Percentiles rank a stretch among this genome's conserved stretches.
Evolutionary conservation across 2,888 invertebrate species (phyloP).

Genomic region (Leptinotarsa tumamoca): DNA sequence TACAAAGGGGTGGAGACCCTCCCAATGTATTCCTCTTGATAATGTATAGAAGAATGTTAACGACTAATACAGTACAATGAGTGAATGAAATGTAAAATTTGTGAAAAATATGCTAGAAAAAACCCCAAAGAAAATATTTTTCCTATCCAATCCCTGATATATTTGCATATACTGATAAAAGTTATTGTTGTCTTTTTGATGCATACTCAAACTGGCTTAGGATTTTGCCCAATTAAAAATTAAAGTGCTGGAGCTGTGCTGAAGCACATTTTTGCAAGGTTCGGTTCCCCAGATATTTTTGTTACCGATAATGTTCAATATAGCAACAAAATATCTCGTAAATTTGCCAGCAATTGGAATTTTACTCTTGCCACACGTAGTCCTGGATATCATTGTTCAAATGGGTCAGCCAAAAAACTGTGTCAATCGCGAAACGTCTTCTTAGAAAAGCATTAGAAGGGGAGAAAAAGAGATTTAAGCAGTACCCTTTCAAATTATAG

Average conservation of each 20-base stretch:
- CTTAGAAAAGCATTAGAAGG: background rate
- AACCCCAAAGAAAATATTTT: background rate
- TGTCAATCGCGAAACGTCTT: slow-evolving; percentile 23
- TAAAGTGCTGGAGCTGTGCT: slow-evolving; percentile 24
- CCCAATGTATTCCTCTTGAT: too few species aligned
- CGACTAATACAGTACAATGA: too few species aligned
- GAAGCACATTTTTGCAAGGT: background rate
- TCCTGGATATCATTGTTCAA: slow-evolving; percentile 30
- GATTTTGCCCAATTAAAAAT: slow-evolving; percentile 29
- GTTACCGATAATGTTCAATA: background rate
- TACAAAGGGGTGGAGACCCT: too few species aligned
- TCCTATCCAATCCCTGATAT: slow-evolving; percentile 23
- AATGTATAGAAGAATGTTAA: too few species aligned
- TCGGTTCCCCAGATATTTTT: background rate
- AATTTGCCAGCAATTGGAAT: slow-evolving; percentile 40
- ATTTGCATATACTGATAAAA: slow-evolving; percentile 24
- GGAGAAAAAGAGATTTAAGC: background rate
- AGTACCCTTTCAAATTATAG: slow-evolving; percentile 5
- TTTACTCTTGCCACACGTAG: slow-evolving; percentile 19
- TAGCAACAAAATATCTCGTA: background rate
- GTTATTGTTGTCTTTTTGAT: background rate
- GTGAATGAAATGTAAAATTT: background rate
- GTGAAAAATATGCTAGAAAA: slow-evolving; percentile 1
- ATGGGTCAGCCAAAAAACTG: slow-evolving; percentile 39
- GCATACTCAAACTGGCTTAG: slow-evolving; percentile 48